phyloP scores from a whole-genome alignment of 2,797 vertebrate species.

The Amazona finschi region DNA sequence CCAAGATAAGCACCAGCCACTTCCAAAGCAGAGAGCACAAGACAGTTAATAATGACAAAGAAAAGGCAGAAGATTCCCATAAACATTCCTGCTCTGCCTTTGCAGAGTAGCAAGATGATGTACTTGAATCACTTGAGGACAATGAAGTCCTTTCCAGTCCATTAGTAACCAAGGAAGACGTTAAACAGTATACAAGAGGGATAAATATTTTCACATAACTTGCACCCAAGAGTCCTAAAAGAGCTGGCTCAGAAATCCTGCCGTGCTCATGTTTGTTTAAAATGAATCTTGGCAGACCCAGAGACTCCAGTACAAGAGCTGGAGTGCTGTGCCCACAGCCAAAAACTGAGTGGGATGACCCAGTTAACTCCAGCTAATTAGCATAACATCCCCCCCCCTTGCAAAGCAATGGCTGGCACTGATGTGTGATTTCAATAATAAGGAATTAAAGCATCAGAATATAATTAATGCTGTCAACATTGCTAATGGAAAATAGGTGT shows the following conservation, averaged over 20 bases:
- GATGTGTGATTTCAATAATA: conserved; percentile 64
- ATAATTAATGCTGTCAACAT: conserved; percentile 63
- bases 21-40: not conserved
- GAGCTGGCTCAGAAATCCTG: conserved; percentile 55
- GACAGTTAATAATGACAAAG: conserved; percentile 14
- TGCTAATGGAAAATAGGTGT: conserved; percentile 65
- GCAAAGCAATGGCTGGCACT: conserved; percentile 59
- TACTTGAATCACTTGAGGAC: conserved; percentile 57
- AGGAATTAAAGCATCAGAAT: conserved; percentile 60
- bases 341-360: conserved; percentile 59
- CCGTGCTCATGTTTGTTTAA: conserved; percentile 61
- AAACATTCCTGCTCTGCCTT: conserved; percentile 31
- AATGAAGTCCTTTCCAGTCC: conserved; percentile 54
- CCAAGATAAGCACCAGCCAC: not conserved
- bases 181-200: conserved; percentile 58
- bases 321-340: conserved; percentile 56
- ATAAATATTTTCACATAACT: conserved; percentile 68
- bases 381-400: conserved; percentile 35
- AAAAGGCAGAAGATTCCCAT: conserved; percentile 16
- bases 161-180: conserved; percentile 66
- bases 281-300: conserved; percentile 67
- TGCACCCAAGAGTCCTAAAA: conserved; percentile 60
- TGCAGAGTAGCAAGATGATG: conserved; percentile 18
- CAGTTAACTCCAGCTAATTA: conserved; percentile 55
- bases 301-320: conserved; percentile 53